Evolutionary conservation across 2,888 invertebrate species (phyloP).

Genomic region (Leucania comma): DNA sequence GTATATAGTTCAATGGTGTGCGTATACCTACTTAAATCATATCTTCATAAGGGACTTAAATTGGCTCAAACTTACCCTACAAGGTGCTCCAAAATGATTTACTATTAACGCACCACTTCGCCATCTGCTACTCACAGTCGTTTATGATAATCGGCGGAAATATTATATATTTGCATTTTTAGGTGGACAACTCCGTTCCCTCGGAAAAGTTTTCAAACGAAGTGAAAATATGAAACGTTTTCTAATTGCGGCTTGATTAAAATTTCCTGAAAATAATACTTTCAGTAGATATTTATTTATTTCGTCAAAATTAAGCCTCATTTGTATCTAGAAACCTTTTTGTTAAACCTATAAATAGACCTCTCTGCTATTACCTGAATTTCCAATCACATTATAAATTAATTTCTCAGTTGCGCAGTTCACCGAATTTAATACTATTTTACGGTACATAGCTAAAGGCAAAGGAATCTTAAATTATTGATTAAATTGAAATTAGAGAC

Average conservation of each 20-base stretch:
- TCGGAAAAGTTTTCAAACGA: constrained; percentile 29
- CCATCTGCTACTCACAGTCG: constrained; percentile 29
- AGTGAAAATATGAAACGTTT: constrained; percentile 17
- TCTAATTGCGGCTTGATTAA: constrained; percentile 27
- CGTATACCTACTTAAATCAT: neutral
- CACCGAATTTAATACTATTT: constrained; percentile 54
- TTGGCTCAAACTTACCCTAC: constrained; percentile 4
- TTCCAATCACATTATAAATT: constrained; percentile 43
- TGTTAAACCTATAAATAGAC: constrained; percentile 3
- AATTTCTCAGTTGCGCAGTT: constrained; percentile 46
- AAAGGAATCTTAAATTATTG: constrained; percentile 58
- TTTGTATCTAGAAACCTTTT: neutral
- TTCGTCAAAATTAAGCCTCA: neutral
- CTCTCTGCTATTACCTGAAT: constrained; percentile 9
- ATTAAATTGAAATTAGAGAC: constrained; percentile 61
- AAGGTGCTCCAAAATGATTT: constrained; percentile 8
- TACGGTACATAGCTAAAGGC: constrained; percentile 46
- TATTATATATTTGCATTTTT: constrained; percentile 48
- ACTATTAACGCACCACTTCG: constrained; percentile 2
- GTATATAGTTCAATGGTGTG: neutral
- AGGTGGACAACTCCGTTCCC: constrained; percentile 20
- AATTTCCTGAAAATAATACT: neutral
- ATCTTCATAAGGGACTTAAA: constrained; percentile 3
- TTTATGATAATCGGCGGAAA: constrained; percentile 44
- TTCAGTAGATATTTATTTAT: no score